Conservation (phyloP, 2,113 vertebrate species). For the Myrmecophaga tridactyla region DNA sequence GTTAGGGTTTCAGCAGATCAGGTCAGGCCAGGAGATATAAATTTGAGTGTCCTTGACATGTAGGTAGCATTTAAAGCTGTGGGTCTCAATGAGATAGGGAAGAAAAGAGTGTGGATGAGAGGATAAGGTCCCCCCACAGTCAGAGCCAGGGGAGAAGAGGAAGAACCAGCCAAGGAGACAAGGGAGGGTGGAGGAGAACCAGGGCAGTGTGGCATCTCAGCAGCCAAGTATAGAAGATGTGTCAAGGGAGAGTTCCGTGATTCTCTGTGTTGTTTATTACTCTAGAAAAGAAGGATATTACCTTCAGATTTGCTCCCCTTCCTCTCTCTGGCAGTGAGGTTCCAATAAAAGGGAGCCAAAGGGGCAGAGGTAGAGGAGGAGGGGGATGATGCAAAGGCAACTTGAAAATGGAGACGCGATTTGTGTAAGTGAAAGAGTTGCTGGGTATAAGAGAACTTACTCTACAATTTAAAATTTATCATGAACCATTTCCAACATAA, state of each 20-base stretch:
- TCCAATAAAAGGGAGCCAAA: not conserved
- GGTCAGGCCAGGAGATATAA: not conserved
- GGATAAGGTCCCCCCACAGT: not conserved
- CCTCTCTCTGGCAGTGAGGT: not conserved
- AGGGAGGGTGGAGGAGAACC: not conserved
- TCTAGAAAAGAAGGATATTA: not conserved
- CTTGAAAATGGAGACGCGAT: not conserved
- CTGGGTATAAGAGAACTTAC: not conserved
- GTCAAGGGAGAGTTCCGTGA: not conserved
- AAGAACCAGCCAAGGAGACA: not conserved
- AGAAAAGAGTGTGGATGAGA: not conserved
- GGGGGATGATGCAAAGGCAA: not conserved
- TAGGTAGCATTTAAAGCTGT: not conserved
- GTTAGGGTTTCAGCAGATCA: not conserved
- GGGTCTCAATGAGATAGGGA: not conserved
- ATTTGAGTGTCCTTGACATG: not conserved
- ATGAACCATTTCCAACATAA: not conserved
- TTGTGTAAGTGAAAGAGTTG: not conserved
- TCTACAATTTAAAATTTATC: not conserved
- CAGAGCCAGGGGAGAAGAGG: not conserved
- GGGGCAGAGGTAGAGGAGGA: not conserved
- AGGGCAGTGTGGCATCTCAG: rapidly evolving
- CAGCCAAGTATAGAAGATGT: not conserved
- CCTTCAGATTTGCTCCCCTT: not conserved
- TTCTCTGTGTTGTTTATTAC: not conserved